Evolutionary conservation across 2,797 vertebrate genomes (phyloP).

Genomic region (Lindbergichthys nudifrons): DNA sequence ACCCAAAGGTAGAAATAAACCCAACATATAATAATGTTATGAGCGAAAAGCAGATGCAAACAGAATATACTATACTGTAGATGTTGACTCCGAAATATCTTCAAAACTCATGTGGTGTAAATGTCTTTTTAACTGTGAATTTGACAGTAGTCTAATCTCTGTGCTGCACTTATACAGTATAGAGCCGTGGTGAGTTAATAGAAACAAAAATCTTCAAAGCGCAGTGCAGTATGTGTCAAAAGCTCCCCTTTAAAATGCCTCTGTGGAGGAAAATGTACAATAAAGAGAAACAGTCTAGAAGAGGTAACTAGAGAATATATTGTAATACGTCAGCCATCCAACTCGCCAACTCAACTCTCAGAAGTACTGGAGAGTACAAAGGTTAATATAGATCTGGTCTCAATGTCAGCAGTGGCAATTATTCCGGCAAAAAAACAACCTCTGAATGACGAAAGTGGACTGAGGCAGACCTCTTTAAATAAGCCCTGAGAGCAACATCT

Average conservation of each 20-base stretch:
- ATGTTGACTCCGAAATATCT: background rate
- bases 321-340: background rate
- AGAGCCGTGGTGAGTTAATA: no score
- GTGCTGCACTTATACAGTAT: background rate
- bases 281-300: background rate
- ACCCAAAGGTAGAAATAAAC: background rate
- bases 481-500: conserved; percentile 10
- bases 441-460: conserved; percentile 10
- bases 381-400: conserved; percentile 17
- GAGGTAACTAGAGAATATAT: background rate
- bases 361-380: background rate
- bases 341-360: background rate
- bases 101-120: background rate
- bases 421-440: conserved; percentile 4
- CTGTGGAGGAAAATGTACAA: background rate
- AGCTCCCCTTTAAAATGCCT: background rate
- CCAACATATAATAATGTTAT: background rate
- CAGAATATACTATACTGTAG: background rate
- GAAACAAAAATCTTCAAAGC: background rate
- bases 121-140: background rate
- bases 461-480: conserved; percentile 25
- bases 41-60: background rate
- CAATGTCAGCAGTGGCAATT: conserved; percentile 20
- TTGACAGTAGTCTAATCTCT: background rate
- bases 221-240: background rate